Evolutionary conservation across 2,888 invertebrate genomes (phyloP).

Genomic region (Drosophila mimetica): DNA sequence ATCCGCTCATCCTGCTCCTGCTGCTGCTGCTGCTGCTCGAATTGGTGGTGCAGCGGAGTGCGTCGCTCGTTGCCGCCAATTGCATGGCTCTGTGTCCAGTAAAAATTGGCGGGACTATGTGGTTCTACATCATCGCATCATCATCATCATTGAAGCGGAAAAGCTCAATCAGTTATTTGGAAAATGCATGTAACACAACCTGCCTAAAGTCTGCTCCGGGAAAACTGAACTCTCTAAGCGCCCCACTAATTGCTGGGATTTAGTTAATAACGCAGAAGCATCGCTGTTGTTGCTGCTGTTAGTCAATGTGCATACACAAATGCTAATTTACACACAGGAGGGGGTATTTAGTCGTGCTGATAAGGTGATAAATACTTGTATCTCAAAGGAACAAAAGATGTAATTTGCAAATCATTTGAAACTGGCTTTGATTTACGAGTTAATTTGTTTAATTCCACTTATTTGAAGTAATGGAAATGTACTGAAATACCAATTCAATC

Average conservation of each 20-base stretch:
- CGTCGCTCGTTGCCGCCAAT: conserved; percentile 86
- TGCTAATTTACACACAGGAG: conserved; percentile 14
- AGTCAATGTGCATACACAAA: conserved; percentile 40
- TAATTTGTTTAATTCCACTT: too few species aligned
- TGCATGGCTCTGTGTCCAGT: conserved; percentile 91
- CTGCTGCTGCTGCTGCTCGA: too few species aligned
- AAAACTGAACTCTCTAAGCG: conserved; percentile 3
- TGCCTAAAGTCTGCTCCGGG: conserved; percentile 24
- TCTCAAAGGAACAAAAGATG: not conserved
- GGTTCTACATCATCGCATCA: conserved; percentile 70
- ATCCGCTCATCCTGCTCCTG: conserved; percentile 82
- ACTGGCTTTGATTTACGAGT: not conserved
- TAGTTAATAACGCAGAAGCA: conserved; percentile 26
- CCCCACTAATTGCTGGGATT: conserved; percentile 15
- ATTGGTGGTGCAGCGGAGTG: conserved; percentile 82
- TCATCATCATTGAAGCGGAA: conserved; percentile 35
- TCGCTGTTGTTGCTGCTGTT: conserved; percentile 24
- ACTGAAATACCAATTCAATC: too few species aligned
- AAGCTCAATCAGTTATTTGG: conserved; percentile 60
- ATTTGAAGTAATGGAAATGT: too few species aligned
- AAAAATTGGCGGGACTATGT: conserved; percentile 86
- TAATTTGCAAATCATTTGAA: not conserved
- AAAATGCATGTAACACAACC: conserved; percentile 7
- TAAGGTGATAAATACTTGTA: not conserved
- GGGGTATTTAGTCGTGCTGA: not conserved